Evolutionary conservation across 2,888 invertebrate species (phyloP), one percentile per base, ranked within the genome.

Genomic region (Lepidochitona cinerea): DNA sequence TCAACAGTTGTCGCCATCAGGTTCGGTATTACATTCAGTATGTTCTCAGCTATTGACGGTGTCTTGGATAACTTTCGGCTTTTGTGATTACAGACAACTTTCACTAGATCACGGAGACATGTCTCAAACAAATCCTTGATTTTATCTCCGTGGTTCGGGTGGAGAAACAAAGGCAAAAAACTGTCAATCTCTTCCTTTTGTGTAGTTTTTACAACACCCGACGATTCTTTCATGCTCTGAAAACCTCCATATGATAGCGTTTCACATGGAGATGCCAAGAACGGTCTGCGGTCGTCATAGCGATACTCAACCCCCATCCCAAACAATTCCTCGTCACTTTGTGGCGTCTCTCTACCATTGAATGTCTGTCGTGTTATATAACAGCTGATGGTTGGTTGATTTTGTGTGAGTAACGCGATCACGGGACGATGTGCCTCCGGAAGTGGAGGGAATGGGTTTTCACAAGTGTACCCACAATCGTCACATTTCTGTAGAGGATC

Each of bases 1-100:
- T 75, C 73, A 14, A 73, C 64, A 1, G 73, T 73, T 23, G 73
- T 64, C 33, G 70, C 71, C 73, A 75, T 73, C 53, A 75, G 54
- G 66, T 75, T 69, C 18, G 75, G 75, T 9, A 75, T 36, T 5
- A 59, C 36, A 32, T 74, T 59, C 4, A 73, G 3, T 4, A 73
- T 32, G 12, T 14, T 29, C 29, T 23, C 32, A 18, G 18, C 49
- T 49, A 49, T 7, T 23, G 3, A 4, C 23, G 49, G 49, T 23
- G 18, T 7, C 3, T 7, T 2, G 49, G n/a, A 4, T n/a, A 2
- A 1, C 23, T 23, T 7, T 18, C 9, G 18, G n/a, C n/a, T n/a
- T n/a, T n/a, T n/a, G 7, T 49, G 7, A n/a, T n/a, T 4, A 49
- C 49, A 4, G n/a, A 59, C 23, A 26, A 23, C 32, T 4, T 59